A percentile compares a stretch with the other conserved stretches of the same genome.
These are phyloP conservation scores for Rhizoglyphus robini DNA, from an alignment of 1,140 invertebrate genomes.

Conservation along the genomic window DNA sequence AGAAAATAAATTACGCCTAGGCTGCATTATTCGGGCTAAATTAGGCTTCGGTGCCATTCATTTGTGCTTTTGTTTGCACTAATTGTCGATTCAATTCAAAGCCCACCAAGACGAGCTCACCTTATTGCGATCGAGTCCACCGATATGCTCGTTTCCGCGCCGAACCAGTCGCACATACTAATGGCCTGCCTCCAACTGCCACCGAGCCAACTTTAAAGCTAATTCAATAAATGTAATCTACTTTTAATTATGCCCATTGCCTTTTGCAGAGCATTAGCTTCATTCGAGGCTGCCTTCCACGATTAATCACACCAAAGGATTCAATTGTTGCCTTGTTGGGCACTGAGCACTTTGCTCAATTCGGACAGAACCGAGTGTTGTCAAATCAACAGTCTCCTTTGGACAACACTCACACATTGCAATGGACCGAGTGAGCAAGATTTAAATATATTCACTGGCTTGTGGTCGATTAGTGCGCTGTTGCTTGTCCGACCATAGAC, in stretches of 20 bases:
- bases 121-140: background rate
- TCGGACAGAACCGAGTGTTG: too few relatives aligned
- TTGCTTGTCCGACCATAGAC: too few relatives aligned
- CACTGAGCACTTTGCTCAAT: too few relatives aligned
- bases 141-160: background rate
- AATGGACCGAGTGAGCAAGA: too few relatives aligned
- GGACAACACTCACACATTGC: too few relatives aligned
- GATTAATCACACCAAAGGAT: too few relatives aligned
- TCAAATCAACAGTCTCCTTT: background rate
- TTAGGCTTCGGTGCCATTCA: background rate
- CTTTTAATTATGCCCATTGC: conserved; percentile 4
- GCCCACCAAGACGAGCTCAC: background rate
- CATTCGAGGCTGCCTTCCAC: too few relatives aligned
- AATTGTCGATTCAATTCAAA: conserved; percentile 7
- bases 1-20: conserved; percentile 5
- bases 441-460: too few relatives aligned
- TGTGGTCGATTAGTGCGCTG: too few relatives aligned
- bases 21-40: background rate
- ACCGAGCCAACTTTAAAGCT: background rate
- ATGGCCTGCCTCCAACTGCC: background rate
- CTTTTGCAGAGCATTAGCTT: too few relatives aligned
- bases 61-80: background rate
- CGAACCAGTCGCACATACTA: conserved; percentile 9
- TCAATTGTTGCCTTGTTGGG: too few relatives aligned
- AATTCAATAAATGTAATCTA: background rate